These are phyloP conservation scores for Melanotaenia pygmaea DNA, from an alignment of 2,797 vertebrate genomes.

Conservation along the genomic window DNA sequence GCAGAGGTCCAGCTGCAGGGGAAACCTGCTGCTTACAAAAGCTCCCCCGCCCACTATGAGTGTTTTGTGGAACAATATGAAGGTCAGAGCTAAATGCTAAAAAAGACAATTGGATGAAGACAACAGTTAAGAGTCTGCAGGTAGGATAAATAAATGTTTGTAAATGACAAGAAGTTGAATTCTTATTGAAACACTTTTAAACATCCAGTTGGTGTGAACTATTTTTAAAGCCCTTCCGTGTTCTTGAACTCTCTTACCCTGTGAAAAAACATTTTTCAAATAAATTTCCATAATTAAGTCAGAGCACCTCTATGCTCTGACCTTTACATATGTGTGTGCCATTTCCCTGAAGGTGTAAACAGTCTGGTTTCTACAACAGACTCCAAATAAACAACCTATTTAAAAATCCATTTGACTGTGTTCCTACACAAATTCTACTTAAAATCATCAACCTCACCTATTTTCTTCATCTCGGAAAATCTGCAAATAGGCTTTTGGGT, in stretches of 20 bases:
- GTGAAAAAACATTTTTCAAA: neutral
- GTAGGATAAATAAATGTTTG: neutral
- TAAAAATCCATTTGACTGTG: neutral
- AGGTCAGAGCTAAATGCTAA: neutral
- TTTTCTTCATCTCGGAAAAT: slow-evolving; percentile 7
- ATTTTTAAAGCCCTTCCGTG: slow-evolving; percentile 1
- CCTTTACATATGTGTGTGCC: slow-evolving; percentile 2
- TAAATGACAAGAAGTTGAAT: neutral
- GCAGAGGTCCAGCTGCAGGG: neutral
- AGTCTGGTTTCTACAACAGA: neutral
- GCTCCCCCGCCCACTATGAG: neutral
- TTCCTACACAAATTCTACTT: neutral
- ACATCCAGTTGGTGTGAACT: neutral
- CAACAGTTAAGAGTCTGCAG: neutral
- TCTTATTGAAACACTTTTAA: neutral
- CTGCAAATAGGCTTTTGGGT: slow-evolving; percentile 6
- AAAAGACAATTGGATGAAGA: neutral
- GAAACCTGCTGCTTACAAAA: neutral
- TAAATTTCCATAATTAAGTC: slow-evolving; percentile 12
- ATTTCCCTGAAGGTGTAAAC: neutral
- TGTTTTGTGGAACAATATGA: neutral
- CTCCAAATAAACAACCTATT: neutral
- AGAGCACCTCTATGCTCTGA: neutral
- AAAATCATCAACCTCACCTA: neutral
- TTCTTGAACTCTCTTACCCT: neutral